Evolutionary conservation across 2,888 invertebrate species (phyloP).

Genomic region (Calameuta idolon): DNA sequence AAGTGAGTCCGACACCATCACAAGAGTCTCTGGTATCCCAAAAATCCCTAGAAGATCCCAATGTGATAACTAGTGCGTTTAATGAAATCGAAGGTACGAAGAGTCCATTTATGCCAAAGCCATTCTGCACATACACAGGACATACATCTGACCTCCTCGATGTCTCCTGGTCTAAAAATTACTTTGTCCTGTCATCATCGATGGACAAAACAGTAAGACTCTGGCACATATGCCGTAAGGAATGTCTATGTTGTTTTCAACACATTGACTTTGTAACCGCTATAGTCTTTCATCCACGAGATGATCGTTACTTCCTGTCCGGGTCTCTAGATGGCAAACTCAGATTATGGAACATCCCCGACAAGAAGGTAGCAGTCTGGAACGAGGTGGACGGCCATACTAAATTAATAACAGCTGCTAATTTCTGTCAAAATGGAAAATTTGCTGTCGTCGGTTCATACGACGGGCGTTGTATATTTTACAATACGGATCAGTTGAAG

Average conservation of each 20-base stretch:
- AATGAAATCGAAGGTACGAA: slow-evolving; percentile 70
- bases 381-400: slow-evolving; percentile 96
- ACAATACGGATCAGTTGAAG: slow-evolving; percentile 96
- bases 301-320: slow-evolving; percentile 92
- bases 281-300: slow-evolving; percentile 96
- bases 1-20: slow-evolving; percentile 92
- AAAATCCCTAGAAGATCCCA: slow-evolving; percentile 76
- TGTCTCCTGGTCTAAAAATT: slow-evolving; percentile 99
- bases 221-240: slow-evolving; percentile 97
- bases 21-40: slow-evolving; percentile 91
- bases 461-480: slow-evolving; percentile 98
- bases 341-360: slow-evolving; percentile 99
- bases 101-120: slow-evolving; percentile 86
- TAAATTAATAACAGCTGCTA: slow-evolving; percentile 95
- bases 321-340: slow-evolving; percentile 98
- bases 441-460: slow-evolving; percentile 98
- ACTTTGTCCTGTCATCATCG: slow-evolving; percentile 96
- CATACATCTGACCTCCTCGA: slow-evolving; percentile 97
- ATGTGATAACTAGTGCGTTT: slow-evolving; percentile 69
- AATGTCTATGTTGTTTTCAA: slow-evolving; percentile 98
- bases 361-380: slow-evolving; percentile 98
- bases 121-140: slow-evolving; percentile 93
- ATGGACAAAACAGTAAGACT: slow-evolving; percentile 98
- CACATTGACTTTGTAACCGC: slow-evolving; percentile 99
- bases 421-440: slow-evolving; percentile 97